phyloP scores from a whole-genome alignment of 2,797 vertebrate species.

The Ficedula albicollis region DNA sequence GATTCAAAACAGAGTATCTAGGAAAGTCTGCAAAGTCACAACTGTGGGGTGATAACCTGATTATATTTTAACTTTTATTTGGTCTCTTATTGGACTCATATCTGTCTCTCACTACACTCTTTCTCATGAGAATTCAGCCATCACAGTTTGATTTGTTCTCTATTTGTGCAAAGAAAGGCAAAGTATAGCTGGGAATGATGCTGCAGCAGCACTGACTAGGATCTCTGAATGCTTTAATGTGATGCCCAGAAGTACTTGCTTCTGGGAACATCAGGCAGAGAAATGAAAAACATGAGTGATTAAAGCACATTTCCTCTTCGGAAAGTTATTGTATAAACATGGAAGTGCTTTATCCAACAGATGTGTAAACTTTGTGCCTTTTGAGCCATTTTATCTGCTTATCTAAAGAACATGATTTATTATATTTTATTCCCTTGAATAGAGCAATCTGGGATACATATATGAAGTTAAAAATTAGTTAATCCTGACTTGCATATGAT shows the following conservation, averaged over 20 bases:
- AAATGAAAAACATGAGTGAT: slow-evolving; percentile 42
- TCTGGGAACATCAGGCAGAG: slow-evolving; percentile 6
- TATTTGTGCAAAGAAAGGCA: slow-evolving; percentile 14
- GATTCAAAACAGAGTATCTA: slow-evolving; percentile 19
- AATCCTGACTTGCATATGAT: neutral
- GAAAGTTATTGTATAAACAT: slow-evolving; percentile 54
- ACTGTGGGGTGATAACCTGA: slow-evolving; percentile 51
- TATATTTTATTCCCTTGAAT: neutral
- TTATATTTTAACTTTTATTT: slow-evolving; percentile 57
- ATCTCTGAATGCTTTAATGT: slow-evolving; percentile 49
- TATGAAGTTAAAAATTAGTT: neutral
- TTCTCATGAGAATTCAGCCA: slow-evolving; percentile 55
- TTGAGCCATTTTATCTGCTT: slow-evolving; percentile 16
- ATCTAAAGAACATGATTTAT: neutral
- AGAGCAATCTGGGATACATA: neutral
- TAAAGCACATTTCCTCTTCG: slow-evolving; percentile 53
- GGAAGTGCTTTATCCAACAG: slow-evolving; percentile 48
- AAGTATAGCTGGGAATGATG: slow-evolving; percentile 17
- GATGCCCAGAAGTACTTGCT: slow-evolving; percentile 41
- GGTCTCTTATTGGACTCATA: slow-evolving; percentile 43
- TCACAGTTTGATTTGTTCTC: slow-evolving; percentile 24
- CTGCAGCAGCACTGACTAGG: neutral
- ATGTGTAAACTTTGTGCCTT: slow-evolving; percentile 27
- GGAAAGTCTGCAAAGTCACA: slow-evolving; percentile 50
- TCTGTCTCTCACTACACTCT: slow-evolving; percentile 24